Percentiles rank a stretch among this genome's conserved stretches.
Conservation (phyloP, 37 sponge, comb jelly and placozoan species). For the Hexactinellida sp. region DNA sequence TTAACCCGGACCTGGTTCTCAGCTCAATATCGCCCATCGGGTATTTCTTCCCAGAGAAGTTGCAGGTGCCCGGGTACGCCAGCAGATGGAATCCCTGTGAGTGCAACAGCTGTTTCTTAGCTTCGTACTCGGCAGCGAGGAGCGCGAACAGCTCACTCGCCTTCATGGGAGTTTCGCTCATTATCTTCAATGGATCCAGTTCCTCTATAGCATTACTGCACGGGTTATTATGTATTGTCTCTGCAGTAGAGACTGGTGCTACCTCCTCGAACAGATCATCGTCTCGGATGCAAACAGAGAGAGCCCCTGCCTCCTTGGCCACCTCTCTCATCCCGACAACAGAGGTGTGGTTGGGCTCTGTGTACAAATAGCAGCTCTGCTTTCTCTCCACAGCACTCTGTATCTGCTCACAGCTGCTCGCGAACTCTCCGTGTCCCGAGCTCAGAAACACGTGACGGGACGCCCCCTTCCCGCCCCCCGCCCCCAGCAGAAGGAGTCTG, state of each 20-base stretch:
- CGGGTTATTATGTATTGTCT: no score
- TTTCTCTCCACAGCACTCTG: background rate
- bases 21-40: conserved; percentile 26
- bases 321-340: conserved; percentile 82
- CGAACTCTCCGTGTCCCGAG: background rate
- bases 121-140: background rate
- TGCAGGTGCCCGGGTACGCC: conserved; percentile 82
- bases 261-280: background rate
- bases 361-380: conserved; percentile 59
- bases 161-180: background rate
- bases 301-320: conserved; percentile 43
- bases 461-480: background rate
- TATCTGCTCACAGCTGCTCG: background rate
- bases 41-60: conserved; percentile 79
- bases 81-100: conserved; percentile 36
- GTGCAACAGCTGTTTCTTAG: background rate
- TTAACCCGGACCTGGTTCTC: background rate
- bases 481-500: conserved; percentile 63
- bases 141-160: background rate
- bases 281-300: conserved; percentile 33
- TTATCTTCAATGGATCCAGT: background rate
- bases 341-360: conserved; percentile 85
- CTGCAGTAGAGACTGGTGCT: no score
- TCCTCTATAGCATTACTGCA: background rate
- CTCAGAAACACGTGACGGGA: background rate